Evolutionary conservation across 2,888 invertebrate genomes (phyloP).

Genomic region (Steinernema scapterisci): DNA sequence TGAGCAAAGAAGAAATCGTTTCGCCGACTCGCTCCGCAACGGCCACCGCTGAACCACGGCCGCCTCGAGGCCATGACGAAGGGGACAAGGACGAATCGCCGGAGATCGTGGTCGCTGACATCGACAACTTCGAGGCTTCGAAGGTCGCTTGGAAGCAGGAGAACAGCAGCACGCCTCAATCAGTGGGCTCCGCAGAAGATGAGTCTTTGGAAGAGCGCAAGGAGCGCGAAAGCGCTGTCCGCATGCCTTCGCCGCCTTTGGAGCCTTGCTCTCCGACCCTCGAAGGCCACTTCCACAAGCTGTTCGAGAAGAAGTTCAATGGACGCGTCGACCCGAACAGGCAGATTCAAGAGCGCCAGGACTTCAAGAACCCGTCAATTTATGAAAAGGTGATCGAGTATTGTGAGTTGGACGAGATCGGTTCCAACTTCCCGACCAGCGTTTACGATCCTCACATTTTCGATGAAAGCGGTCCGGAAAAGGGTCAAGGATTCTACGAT

Average conservation of each 20-base stretch:
- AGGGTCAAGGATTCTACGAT: conserved; percentile 16
- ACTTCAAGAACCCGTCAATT: conserved; percentile 94
- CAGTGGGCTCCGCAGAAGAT: not conserved
- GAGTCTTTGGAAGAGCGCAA: not conserved
- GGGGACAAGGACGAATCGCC: conserved; percentile 20
- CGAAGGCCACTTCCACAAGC: conserved; percentile 24
- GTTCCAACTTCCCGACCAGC: conserved; percentile 87
- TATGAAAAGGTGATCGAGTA: conserved; percentile 93
- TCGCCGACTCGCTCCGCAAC: conserved; percentile 8
- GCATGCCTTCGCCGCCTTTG: not conserved
- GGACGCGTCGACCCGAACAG: conserved; percentile 83
- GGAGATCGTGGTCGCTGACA: not conserved
- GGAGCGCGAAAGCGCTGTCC: not conserved
- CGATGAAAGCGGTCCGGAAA: conserved; percentile 66
- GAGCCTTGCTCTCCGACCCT: not conserved
- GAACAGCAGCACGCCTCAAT: conserved; percentile 17
- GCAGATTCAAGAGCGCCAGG: conserved; percentile 86
- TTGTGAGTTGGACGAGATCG: conserved; percentile 92
- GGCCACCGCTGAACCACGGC: conserved; percentile 5
- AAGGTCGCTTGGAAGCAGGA: conserved; percentile 23
- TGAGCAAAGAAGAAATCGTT: conserved; percentile 1
- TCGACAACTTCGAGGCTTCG: conserved; percentile 10
- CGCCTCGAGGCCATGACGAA: conserved; percentile 18
- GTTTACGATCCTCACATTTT: conserved; percentile 90
- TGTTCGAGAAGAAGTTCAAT: conserved; percentile 73